These are phyloP conservation scores for Ptychochromis oligacanthus DNA, from an alignment of 2,113 vertebrate genomes.

Conservation along the genomic window DNA sequence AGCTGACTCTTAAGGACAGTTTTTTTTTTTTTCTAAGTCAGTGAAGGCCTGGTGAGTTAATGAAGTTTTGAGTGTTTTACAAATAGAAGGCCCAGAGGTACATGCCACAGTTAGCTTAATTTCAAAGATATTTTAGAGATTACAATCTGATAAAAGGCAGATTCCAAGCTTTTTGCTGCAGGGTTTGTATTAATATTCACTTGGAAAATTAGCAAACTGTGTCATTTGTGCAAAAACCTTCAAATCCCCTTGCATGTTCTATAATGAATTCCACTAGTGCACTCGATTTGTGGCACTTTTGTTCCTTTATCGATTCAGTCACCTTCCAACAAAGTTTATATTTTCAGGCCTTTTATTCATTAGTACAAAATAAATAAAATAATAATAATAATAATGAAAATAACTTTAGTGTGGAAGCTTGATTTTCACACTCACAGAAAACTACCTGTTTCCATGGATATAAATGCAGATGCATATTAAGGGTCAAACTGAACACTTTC, in stretches of 20 bases:
- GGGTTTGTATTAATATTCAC: not conserved
- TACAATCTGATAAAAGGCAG: not conserved
- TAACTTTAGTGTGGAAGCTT: not conserved
- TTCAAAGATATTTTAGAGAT: not conserved
- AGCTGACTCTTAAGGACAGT: not conserved
- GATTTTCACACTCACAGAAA: not conserved
- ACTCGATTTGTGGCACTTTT: too few relatives aligned
- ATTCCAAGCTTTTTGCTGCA: not conserved
- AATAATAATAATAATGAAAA: too few relatives aligned
- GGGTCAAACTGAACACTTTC: not conserved
- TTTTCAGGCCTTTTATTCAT: too few relatives aligned
- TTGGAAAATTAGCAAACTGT: not conserved
- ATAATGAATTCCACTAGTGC: not conserved
- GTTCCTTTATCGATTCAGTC: too few relatives aligned
- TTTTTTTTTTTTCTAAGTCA: not conserved
- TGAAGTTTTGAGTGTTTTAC: not conserved
- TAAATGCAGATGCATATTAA: not conserved
- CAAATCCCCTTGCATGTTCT: not conserved
- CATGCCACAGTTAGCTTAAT: not conserved
- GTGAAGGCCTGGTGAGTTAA: not conserved
- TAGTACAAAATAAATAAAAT: too few relatives aligned
- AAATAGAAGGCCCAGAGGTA: not conserved
- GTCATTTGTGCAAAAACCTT: not conserved
- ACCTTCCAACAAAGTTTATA: too few relatives aligned
- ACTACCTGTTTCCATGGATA: not conserved